Base-by-base conservation (phyloP, 2,888 invertebrate species). In the Chalcosyrphus nemorum region DNA sequence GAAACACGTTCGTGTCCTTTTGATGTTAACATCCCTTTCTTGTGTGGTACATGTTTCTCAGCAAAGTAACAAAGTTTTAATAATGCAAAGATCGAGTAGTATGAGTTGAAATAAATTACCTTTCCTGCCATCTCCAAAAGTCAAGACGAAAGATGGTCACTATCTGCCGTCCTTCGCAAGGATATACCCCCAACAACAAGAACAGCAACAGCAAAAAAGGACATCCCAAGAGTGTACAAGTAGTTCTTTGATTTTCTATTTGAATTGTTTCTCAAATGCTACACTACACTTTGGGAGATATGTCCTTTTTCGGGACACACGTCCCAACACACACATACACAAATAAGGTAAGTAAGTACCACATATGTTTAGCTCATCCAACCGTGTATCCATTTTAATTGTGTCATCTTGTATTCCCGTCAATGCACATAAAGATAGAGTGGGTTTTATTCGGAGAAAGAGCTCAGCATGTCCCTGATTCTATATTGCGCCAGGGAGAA, bases 201-300 rank as follows among this genome's bases (percentile, higher is more conserved):
- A n/a, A n/a, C n/a, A n/a, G n/a, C n/a, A n/a, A n/a, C n/a, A n/a
- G n/a, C n/a, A n/a, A 66, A 19, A 65, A 45, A 57, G 59, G 27
- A 13, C 21, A 38, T 72, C 80, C 80, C 66, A 75, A 70, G 61
- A 56, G 63, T 61, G 43, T 27, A 65, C 57, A 59, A 84, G 80
- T 84, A 84, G 80, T 84, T 84, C 84, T 84, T 84, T 84, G 84
- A 84, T 84, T 84, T 84, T 84, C 84, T 84, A 70, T 84, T 70
- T 84, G 84, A 84, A 84, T 84, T 84, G 65, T 70, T 84, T 84
- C 75, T 80, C 74, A 75, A 84, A 80, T 80, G 61, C 38, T 56
- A 61, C 52, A 63, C 45, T 15, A 57, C 38, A 54, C 65, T 59
- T 76, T 38, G 35, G 74, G 74, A 24, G 13, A 57, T 29, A 65